Evolutionary conservation across 2,113 vertebrate genomes (phyloP), one percentile per base, ranked within the genome.

Genomic region (Chitala chitala): DNA sequence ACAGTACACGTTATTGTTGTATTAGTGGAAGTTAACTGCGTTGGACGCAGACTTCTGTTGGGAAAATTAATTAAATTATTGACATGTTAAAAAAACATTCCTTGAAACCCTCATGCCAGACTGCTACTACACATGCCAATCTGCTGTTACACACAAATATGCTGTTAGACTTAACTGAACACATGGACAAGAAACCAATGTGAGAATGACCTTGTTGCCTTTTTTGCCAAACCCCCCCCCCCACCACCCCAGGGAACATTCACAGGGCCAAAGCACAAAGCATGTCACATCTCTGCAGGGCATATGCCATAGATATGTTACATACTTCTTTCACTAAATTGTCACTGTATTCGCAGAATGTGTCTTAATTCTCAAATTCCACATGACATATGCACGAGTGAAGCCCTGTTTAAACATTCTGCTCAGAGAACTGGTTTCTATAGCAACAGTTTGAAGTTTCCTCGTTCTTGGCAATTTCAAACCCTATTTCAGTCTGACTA

Each of bases 351-450:
- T 48, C 46, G 46, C n/a, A n/a, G 33, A 59, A 33, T 15, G 3
- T 15, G 33, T 29, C 56, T 29, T 17, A 31, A n/a, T 38, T 65
- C 36, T 65, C 63, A 48, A 10, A 46, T 46, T 48, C 22, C 38
- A 68, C n/a, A 10, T 68, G 64, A 68, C 64, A 48, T 68, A 68
- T 68, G 64, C n/a, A n/a, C 22, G 38, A 46, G 40, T 68, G 46
- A 48, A 36, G 46, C 42, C 3, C 22, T 46, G 40, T 44, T 68
- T 46, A 68, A 48, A 68, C 64, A 68, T 44, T 68, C 42, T 26
- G 24, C 64, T 26, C 42, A 68, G 15, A 48, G 65, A 58, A 26
- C 36, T 24, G 2, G 71, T 72, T 72, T 48, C 71, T 61, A 61
- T 72, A 55, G 71, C 26, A 61, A 61, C 71, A 20, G 40, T 13